Evolutionary conservation across 1,140 invertebrate genomes (phyloP).

Genomic region (Diorhabda carinulata): DNA sequence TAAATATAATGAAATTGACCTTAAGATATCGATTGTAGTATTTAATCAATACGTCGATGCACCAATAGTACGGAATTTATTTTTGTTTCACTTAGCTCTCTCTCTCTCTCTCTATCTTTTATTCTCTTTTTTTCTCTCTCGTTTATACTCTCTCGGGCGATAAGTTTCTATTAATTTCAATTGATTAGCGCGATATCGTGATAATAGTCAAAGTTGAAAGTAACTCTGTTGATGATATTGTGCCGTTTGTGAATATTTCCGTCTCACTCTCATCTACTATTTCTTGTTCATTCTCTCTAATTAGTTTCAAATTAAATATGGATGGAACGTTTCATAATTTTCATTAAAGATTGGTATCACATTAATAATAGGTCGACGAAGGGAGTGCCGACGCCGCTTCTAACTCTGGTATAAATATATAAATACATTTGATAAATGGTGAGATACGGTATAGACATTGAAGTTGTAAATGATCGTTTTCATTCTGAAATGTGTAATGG

Average conservation of each 20-base stretch:
- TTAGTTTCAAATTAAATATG: conserved; percentile 39
- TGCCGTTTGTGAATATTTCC: conserved; percentile 18
- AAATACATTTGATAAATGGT: conserved; percentile 33
- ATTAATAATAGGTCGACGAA: conserved; percentile 33
- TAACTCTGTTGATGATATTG: conserved; percentile 26
- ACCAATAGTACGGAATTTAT: too few species aligned
- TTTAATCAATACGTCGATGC: too few species aligned
- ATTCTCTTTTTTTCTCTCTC: background rate
- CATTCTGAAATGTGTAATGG: conserved; percentile 29
- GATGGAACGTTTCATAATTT: conserved; percentile 38
- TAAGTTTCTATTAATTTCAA: conserved; percentile 23
- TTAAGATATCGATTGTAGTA: too few species aligned
- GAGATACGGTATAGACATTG: conserved; percentile 25
- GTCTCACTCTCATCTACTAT: conserved; percentile 9
- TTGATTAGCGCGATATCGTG: conserved; percentile 24
- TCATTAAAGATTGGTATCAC: conserved; percentile 41
- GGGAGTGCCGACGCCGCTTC: conserved; percentile 20
- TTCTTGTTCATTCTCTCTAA: conserved; percentile 25
- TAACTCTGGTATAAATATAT: conserved; percentile 15
- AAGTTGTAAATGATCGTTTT: conserved; percentile 32
- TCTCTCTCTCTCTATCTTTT: too few species aligned
- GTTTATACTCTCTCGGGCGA: background rate
- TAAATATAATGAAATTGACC: too few species aligned
- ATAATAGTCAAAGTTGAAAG: conserved; percentile 19
- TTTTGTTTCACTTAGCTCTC: too few species aligned